Base-by-base conservation (phyloP, 2,888 invertebrate genomes). In the Chorisops tibialis region DNA sequence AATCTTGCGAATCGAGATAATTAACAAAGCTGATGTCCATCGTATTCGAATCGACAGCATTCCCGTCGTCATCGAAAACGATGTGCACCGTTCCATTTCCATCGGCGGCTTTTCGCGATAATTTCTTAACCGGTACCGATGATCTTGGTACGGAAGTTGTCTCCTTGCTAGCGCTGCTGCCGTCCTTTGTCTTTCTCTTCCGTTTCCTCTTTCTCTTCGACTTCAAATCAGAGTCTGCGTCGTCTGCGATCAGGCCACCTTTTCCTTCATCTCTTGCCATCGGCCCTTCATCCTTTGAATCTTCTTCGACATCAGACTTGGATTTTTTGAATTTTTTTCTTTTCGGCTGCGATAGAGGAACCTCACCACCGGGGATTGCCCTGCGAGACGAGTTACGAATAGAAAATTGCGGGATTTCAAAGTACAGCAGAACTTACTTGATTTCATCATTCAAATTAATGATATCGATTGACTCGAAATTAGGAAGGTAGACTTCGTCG, bases 201-300 rank as follows among this genome's bases (percentile, higher is more conserved):
- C 43, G 56, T 3, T 43, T 56, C n/a, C 56, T 19, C 39, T 56
- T 56, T 11, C 56, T 43, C 30, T 56, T 56, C 6, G 56, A 30
- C 18, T 45, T 56, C 12, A 19, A 14, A 16, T 14, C 12, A 22
- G 21, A n/a, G 39, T 9, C 54, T 2, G 43, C 12, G 21, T 43
- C 12, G 22, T 18, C 22, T 3, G 7, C 3, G 14, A 12, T 11
- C n/a, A n/a, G n/a, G n/a, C n/a, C n/a, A n/a, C n/a, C n/a, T n/a
- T n/a, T n/a, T n/a, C n/a, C n/a, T n/a, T n/a, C n/a, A n/a, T n/a
- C n/a, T n/a, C n/a, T n/a, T 14, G 30, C 6, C 14, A 19, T 6
- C 30, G 35, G 12, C 1, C 47, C n/a, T n/a, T 47, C n/a, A 4
- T n/a, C 19, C 21, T 56, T 43, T 22, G 21, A 7, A 7, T 45